Evolutionary conservation across 2,113 vertebrate genomes (phyloP).

Genomic region (Collichthys lucidus): DNA sequence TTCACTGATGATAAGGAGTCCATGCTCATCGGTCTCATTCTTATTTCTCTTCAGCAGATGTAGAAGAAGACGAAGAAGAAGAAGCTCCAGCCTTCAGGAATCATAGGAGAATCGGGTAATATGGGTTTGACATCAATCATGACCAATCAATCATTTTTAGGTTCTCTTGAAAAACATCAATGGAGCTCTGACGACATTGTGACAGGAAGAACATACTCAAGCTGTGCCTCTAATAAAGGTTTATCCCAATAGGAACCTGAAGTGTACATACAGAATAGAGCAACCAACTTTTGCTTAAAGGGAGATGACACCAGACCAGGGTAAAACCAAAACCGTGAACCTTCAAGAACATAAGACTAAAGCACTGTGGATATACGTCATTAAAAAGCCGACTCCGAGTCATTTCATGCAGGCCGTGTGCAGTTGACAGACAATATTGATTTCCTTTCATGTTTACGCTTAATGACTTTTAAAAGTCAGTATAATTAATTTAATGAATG

Average conservation of each 20-base stretch:
- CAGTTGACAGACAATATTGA: slow-evolving; percentile 2
- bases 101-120: background rate
- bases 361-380: background rate
- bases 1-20: slow-evolving; percentile 29
- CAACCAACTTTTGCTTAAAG: background rate
- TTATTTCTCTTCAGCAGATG: slow-evolving; percentile 23
- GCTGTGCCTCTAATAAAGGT: background rate
- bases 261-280: background rate
- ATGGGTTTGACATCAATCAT: background rate
- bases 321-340: background rate
- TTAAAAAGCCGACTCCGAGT: background rate
- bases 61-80: background rate
- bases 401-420: background rate
- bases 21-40: background rate
- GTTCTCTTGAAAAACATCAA: background rate
- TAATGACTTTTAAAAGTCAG: slow-evolving; percentile 18
- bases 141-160: background rate
- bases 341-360: background rate
- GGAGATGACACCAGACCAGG: background rate
- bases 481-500: background rate
- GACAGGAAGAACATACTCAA: background rate
- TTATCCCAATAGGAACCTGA: background rate
- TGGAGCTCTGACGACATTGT: background rate
- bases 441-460: slow-evolving; percentile 9
- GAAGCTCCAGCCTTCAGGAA: slow-evolving; percentile 24